These are phyloP conservation scores for Hippopotamyrus pictus DNA, from an alignment of 2,797 vertebrate genomes.

Conservation along the genomic window DNA sequence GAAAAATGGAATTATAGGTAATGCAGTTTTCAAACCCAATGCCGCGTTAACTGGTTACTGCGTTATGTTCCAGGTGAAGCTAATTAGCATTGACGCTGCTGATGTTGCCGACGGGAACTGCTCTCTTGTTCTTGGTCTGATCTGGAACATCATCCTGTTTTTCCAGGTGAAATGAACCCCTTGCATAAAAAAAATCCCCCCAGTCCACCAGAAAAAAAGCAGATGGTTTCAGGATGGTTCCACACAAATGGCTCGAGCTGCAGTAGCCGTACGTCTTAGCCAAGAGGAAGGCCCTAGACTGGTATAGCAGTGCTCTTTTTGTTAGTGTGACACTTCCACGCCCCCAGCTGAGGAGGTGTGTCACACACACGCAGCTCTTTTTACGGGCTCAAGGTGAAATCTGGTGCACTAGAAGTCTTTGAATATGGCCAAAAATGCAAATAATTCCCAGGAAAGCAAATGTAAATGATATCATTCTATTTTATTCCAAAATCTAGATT, in stretches of 20 bases:
- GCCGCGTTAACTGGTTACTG: slow-evolving; percentile 17
- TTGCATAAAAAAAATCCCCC: neutral
- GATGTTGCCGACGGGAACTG: slow-evolving; percentile 92
- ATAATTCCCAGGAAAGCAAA: neutral
- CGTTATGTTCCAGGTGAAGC: slow-evolving; percentile 73
- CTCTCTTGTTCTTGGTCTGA: slow-evolving; percentile 89
- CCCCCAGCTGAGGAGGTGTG: neutral
- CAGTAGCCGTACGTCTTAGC: neutral
- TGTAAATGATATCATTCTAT: neutral
- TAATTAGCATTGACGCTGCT: slow-evolving; percentile 90
- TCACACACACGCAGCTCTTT: neutral
- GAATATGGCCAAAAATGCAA: neutral
- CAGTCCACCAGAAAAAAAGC: neutral
- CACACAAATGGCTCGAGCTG: neutral
- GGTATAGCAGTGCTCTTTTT: neutral
- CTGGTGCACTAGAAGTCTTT: neutral
- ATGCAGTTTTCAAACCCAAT: neutral
- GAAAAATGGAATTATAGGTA: neutral
- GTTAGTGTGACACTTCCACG: neutral
- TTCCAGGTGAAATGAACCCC: slow-evolving; percentile 74
- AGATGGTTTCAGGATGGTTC: neutral
- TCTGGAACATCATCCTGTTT: slow-evolving; percentile 98
- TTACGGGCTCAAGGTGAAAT: neutral
- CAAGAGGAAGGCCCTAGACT: neutral
- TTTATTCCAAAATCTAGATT: neutral